phyloP scores from a whole-genome alignment of 2,113 vertebrate genomes.

The Cranoglanis bouderius region DNA sequence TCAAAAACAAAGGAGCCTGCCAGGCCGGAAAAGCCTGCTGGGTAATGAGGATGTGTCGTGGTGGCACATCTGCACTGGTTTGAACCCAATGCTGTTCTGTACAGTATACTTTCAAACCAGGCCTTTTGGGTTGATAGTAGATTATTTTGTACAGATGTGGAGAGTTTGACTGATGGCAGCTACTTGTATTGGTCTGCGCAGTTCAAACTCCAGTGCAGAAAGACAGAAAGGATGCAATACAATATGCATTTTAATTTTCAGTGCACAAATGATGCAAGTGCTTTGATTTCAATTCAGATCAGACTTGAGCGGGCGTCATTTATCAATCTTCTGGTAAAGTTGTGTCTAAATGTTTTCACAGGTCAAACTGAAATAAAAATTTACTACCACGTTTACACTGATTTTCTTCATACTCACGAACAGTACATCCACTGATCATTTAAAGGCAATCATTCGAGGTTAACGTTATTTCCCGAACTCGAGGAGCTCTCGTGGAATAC shows the following conservation, averaged over 20 bases:
- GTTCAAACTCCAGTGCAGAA: neutral
- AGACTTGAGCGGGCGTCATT: neutral
- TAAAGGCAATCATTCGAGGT: neutral
- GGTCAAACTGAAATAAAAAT: neutral
- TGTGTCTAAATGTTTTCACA: neutral
- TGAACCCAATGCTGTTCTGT: constrained; percentile 32
- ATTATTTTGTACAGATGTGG: neutral
- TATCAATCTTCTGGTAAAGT: neutral
- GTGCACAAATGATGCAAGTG: neutral
- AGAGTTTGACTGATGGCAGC: neutral
- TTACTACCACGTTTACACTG: neutral
- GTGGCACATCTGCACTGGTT: constrained; percentile 51
- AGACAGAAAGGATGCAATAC: neutral
- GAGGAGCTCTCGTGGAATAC: neutral
- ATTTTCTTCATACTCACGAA: neutral
- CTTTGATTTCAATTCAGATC: neutral
- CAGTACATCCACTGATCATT: neutral
- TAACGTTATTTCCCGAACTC: neutral
- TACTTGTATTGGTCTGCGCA: neutral
- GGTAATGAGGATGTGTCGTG: constrained; percentile 50
- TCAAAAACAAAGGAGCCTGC: constrained; percentile 46
- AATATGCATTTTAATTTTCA: neutral
- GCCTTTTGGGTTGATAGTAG: neutral
- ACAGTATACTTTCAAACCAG: constrained; percentile 14
- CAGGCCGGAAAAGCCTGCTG: constrained; percentile 48